Percentiles rank a stretch among this genome's conserved stretches.
Conservation (phyloP, 2,113 vertebrate genomes). For the Emydura subglobosa region DNA sequence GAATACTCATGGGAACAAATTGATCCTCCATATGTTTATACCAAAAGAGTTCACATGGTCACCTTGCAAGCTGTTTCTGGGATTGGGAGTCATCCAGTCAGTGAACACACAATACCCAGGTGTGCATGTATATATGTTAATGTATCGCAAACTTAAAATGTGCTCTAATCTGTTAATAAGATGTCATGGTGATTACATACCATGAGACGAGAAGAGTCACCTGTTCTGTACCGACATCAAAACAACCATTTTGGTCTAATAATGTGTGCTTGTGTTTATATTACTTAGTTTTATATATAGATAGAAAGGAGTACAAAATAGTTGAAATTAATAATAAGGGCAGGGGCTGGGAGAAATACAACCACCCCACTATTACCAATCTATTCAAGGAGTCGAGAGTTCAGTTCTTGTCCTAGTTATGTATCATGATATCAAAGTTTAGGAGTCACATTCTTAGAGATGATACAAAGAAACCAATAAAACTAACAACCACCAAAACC, state of each 20-base stretch:
- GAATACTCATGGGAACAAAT: too few species aligned
- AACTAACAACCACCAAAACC: not conserved
- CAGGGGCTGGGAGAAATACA: not conserved
- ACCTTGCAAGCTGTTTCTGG: not conserved
- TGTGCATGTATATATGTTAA: too few species aligned
- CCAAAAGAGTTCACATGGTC: too few species aligned
- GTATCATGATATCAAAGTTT: not conserved
- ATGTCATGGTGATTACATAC: not conserved
- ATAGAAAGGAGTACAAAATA: not conserved
- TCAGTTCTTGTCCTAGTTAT: not conserved
- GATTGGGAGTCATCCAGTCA: not conserved
- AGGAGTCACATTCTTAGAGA: not conserved
- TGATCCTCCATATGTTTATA: too few species aligned
- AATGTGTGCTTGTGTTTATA: not conserved
- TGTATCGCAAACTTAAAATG: too few species aligned
- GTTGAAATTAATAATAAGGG: not conserved
- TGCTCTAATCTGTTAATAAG: not conserved
- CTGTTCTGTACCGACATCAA: not conserved
- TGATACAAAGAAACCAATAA: not conserved
- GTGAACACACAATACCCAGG: not conserved
- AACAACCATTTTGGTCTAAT: not conserved
- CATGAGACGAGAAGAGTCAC: not conserved
- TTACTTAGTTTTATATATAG: fast-evolving
- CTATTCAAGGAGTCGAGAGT: not conserved
- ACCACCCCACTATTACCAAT: not conserved